These are phyloP conservation scores for Epirrita christyi DNA, from an alignment of 2,888 invertebrate species.

Conservation along the genomic window DNA sequence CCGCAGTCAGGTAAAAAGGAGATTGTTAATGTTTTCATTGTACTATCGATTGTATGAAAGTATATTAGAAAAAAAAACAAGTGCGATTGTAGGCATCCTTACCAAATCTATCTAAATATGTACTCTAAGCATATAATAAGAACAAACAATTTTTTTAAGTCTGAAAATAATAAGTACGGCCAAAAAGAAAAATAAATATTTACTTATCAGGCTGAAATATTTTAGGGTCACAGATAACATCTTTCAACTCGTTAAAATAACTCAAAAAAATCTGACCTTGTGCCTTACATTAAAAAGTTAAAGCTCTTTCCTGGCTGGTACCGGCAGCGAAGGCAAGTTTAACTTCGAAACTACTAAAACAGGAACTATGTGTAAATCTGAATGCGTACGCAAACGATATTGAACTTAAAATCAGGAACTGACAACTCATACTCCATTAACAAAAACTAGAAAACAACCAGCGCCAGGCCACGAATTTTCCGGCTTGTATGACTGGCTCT, in stretches of 20 bases:
- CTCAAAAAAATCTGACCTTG: constrained; percentile 18
- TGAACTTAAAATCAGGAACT: neutral
- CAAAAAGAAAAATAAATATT: neutral
- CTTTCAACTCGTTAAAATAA: constrained; percentile 21
- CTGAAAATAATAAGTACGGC: neutral
- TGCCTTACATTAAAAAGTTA: constrained; percentile 55
- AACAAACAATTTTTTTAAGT: no score
- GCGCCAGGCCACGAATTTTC: neutral
- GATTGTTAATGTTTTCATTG: no score
- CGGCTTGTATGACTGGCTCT: neutral
- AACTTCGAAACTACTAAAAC: neutral
- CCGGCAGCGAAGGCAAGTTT: constrained; percentile 25
- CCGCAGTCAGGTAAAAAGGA: no score
- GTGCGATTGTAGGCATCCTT: no score
- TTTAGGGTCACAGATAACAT: constrained; percentile 12
- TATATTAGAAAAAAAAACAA: no score
- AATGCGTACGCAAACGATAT: neutral
- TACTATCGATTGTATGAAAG: no score
- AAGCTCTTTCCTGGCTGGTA: constrained; percentile 36
- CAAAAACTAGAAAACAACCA: neutral
- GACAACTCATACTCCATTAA: neutral
- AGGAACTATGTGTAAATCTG: neutral
- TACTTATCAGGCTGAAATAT: neutral
- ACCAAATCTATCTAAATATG: no score
- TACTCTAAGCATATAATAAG: no score